Conservation (phyloP, 2,888 invertebrate genomes). For the Protodeltote pygarga region DNA sequence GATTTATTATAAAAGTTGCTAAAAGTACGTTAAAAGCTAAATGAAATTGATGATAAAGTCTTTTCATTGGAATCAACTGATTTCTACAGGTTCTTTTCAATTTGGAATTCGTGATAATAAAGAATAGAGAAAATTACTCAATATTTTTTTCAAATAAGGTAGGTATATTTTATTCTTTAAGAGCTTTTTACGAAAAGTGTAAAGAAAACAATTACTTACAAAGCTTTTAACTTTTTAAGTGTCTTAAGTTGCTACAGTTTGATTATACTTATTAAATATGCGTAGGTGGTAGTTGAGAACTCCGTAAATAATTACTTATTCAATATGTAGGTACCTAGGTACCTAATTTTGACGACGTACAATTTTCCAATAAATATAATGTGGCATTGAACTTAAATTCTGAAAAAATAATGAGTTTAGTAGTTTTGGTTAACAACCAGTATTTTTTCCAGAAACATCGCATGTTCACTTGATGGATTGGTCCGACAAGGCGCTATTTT, state of each 20-base stretch:
- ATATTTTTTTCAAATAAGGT: slow-evolving; percentile 1
- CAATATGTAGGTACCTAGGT: background rate
- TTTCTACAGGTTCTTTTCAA: slow-evolving; percentile 26
- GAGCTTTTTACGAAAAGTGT: background rate
- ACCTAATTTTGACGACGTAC: slow-evolving; percentile 2
- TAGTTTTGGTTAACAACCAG: slow-evolving; percentile 10
- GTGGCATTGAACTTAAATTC: slow-evolving; percentile 39
- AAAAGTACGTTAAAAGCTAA: slow-evolving; percentile 22
- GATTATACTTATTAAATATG: background rate
- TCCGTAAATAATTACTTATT: background rate
- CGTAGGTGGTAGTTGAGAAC: background rate
- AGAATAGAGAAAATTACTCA: slow-evolving; percentile 4
- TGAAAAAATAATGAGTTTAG: slow-evolving; percentile 13
- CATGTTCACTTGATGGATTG: slow-evolving; percentile 52
- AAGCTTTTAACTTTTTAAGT: no score
- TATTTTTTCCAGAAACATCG: slow-evolving; percentile 24
- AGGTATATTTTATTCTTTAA: slow-evolving; percentile 1
- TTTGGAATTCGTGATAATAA: slow-evolving; percentile 14
- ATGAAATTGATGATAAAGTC: slow-evolving; percentile 28
- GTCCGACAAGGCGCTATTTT: slow-evolving; percentile 34
- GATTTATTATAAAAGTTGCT: slow-evolving; percentile 28
- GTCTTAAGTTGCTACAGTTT: no score
- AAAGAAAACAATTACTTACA: background rate
- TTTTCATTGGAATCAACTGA: slow-evolving; percentile 26
- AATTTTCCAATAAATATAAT: no score